Base-by-base conservation (phyloP, 2,888 invertebrate genomes). In the Leptopilina drosophilae region DNA sequence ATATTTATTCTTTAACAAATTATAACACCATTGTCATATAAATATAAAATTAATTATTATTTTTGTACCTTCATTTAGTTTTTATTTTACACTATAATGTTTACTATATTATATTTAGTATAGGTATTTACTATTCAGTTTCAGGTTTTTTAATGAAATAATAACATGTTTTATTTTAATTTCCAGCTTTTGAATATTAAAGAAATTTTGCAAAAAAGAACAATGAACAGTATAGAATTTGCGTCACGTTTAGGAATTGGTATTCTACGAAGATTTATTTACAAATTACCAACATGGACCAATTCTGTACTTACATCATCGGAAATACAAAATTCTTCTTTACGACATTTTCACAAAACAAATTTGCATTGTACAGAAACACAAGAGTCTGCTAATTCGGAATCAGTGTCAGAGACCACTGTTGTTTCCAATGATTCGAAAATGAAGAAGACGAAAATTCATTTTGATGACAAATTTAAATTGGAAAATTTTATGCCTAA, bases 401-500 rank as follows among this genome's bases (percentile, higher is more conserved):
- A 33, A 5, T 33, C 33, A 33, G 33, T 33, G 0, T 33, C 5
- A 33, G 33, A 33, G 33, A 33, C 3, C 2, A 33, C 33, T 14
- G 46, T 46, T 49, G 46, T 15, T 53, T n/a, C 62, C 15, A 53
- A 67, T 75, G 11, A 42, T 42, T 8, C 6, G 7, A 42, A 42
- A 7, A 42, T 42, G 5, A 4, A 40, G 73, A 65, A 49, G 33
- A 40, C 56, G 26, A 59, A 49, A 59, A n/a, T 6, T 53, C n/a
- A 80, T 8, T 42, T 42, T 42, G 8, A 66, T 33, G 79, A 78
- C 42, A 84, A 83, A 88, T 12, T 88, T 87, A 6, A 85, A 85
- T 81, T 89, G 14, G 79, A 80, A 5, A 83, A 88, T 80, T 89
- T 89, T 79, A 86, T 88, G 42, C 12, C 81, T 15, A 80, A 83